Evolutionary conservation across 2,888 invertebrate genomes (phyloP), one percentile per base, ranked within the genome.

Genomic region (Aproaerema taeniolella): DNA sequence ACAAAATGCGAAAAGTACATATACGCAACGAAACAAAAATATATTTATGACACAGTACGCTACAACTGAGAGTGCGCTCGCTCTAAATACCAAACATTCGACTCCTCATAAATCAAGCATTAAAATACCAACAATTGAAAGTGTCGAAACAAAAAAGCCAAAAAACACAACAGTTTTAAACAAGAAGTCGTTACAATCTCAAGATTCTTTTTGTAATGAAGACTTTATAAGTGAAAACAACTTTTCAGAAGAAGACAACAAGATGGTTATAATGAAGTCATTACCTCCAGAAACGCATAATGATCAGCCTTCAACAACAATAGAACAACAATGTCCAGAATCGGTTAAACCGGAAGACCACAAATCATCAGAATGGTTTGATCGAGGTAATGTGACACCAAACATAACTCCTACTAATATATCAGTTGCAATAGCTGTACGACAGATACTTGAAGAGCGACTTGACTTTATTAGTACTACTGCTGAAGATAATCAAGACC

Each of bases 401-500:
- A n/a, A n/a, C n/a, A n/a, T n/a, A n/a, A n/a, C n/a, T n/a, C n/a
- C n/a, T n/a, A n/a, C n/a, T n/a, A n/a, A n/a, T n/a, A n/a, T n/a
- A n/a, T n/a, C n/a, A n/a, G n/a, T n/a, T n/a, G n/a, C n/a, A n/a
- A 36, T 43, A 38, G 52, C 45, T 25, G 63, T 77, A 52, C 65
- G 53, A 38, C 50, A 56, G 34, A 44, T 78, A 42, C 49, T 77
- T 10, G 76, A 75, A 49, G 69, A 76, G 36, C 55, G 60, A n/a
- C 43, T 78, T 31, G 54, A 67, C 43, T 56, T 58, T 40, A 58
- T 71, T 31, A 46, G 52, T 31, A 47, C 33, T 64, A 34, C 61
- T 26, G 5, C 52, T 41, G 33, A 46, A 33, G 58, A 61, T 28
- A 50, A 57, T 9, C 40, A 39, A 30, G 38, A 33, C 24, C 8